Percentiles rank a stretch among this genome's conserved stretches.
These are phyloP conservation scores for Megalurothrips usitatus DNA, from an alignment of 2,888 invertebrate genomes.

Conservation along the genomic window DNA sequence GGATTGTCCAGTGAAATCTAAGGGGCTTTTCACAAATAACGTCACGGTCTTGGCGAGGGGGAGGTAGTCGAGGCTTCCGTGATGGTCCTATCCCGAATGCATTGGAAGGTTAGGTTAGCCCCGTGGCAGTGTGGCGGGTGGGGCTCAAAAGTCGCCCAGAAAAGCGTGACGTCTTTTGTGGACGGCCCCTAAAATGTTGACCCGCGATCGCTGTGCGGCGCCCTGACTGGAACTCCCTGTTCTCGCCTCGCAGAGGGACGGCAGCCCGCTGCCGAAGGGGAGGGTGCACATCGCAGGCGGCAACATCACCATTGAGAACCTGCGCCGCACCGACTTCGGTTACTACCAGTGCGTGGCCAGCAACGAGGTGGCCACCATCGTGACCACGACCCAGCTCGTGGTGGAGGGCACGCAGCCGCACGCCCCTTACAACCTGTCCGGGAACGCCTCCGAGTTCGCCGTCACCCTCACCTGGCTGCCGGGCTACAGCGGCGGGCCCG, in stretches of 20 bases:
- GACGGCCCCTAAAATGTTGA: no score
- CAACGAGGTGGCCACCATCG: constrained; percentile 94
- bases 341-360: constrained; percentile 93
- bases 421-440: constrained; percentile 92
- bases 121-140: no score
- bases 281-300: constrained; percentile 76
- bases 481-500: constrained; percentile 91
- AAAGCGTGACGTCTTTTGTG: no score
- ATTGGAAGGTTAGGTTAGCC: no score
- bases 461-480: constrained; percentile 91
- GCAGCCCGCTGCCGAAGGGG: constrained; percentile 73
- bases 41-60: no score
- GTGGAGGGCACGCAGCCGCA: constrained; percentile 95
- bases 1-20: no score
- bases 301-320: constrained; percentile 84
- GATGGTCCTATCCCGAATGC: no score
- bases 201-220: no score
- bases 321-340: constrained; percentile 86
- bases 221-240: no score
- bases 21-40: no score
- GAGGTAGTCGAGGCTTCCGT: no score
- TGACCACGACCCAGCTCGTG: constrained; percentile 81
- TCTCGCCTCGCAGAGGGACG: constrained; percentile 58
- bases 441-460: constrained; percentile 81
- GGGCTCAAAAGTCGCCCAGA: no score